A percentile compares a stretch with the other conserved stretches of the same genome.
Evolutionary conservation across 2,113 vertebrate species (phyloP).

Genomic region (Brachyhypopomus occidentalis): DNA sequence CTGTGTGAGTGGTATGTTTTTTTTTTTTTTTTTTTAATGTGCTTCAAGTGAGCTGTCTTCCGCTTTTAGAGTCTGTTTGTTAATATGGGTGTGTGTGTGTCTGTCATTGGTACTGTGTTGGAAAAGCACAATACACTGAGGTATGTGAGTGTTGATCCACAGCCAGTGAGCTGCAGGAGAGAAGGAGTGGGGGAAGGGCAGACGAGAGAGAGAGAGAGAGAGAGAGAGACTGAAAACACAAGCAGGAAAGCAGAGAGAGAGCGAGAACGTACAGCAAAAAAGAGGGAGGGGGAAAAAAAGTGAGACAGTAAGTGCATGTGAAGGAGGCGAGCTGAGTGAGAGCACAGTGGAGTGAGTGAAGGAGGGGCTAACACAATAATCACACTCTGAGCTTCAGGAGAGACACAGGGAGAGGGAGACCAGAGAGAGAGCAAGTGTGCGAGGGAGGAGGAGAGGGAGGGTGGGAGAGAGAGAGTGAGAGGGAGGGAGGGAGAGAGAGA

Average conservation of each 20-base stretch:
- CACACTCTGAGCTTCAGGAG: no score
- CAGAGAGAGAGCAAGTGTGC: no score
- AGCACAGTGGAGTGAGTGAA: no score
- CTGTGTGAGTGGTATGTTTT: constrained; percentile 14
- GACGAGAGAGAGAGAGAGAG: neutral
- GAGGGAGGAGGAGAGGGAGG: neutral
- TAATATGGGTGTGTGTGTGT: constrained; percentile 18
- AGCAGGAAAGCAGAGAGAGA: neutral
- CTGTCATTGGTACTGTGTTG: constrained; percentile 28
- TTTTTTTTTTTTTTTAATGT: neutral
- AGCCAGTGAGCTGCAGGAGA: constrained; percentile 43
- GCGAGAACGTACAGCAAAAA: neutral
- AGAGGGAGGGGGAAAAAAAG: neutral
- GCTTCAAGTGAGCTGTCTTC: neutral
- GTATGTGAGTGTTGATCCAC: constrained; percentile 49
- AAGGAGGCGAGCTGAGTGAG: no score
- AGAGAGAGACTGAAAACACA: constrained; percentile 6
- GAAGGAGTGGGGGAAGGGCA: constrained; percentile 45
- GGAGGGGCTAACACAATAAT: no score
- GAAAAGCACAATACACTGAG: constrained; percentile 42
- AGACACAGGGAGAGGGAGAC: no score
- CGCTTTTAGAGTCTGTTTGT: constrained; percentile 27
- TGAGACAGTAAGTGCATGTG: no score
- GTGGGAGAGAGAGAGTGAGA: neutral
- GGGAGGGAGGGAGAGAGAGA: neutral